phyloP scores from a whole-genome alignment of 1,140 invertebrate genomes.

The Drosophila bipectinata region DNA sequence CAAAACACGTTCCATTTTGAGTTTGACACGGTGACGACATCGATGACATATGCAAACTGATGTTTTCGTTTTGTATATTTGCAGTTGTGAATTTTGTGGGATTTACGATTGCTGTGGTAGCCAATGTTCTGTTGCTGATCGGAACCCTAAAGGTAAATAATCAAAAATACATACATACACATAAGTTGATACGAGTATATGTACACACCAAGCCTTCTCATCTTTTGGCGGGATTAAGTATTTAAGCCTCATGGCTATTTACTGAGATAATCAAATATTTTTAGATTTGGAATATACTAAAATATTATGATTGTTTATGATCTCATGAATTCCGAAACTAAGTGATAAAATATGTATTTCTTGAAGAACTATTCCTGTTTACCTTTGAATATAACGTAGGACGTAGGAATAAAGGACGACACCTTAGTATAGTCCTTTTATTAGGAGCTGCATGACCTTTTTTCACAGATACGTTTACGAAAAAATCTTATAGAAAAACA shows the following conservation, averaged over 20 bases:
- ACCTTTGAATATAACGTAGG: too few relatives aligned
- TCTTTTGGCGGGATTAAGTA: too few relatives aligned
- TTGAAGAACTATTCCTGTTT: too few relatives aligned
- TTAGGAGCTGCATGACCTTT: too few relatives aligned
- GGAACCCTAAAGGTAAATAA: conserved; percentile 56
- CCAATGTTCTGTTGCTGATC: conserved; percentile 57
- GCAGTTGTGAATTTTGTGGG: conserved; percentile 55
- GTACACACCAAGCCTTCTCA: too few relatives aligned
- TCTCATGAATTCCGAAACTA: neutral
- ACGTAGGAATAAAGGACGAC: too few relatives aligned
- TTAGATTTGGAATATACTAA: neutral
- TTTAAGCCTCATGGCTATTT: neutral
- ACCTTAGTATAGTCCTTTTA: too few relatives aligned
- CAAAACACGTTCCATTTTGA: conserved; percentile 29
- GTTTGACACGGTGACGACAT: conserved; percentile 40
- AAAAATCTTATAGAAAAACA: too few relatives aligned
- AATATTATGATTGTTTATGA: neutral
- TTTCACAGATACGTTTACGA: too few relatives aligned
- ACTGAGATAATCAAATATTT: neutral
- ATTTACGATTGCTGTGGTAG: conserved; percentile 45
- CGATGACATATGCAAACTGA: conserved; percentile 19
- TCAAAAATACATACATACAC: neutral
- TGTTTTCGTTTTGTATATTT: conserved; percentile 10
- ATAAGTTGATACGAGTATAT: neutral
- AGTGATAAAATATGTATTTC: too few relatives aligned